These are phyloP conservation scores for Mormyrus iriodes DNA, from an alignment of 2,113 vertebrate species.

Conservation along the genomic window DNA sequence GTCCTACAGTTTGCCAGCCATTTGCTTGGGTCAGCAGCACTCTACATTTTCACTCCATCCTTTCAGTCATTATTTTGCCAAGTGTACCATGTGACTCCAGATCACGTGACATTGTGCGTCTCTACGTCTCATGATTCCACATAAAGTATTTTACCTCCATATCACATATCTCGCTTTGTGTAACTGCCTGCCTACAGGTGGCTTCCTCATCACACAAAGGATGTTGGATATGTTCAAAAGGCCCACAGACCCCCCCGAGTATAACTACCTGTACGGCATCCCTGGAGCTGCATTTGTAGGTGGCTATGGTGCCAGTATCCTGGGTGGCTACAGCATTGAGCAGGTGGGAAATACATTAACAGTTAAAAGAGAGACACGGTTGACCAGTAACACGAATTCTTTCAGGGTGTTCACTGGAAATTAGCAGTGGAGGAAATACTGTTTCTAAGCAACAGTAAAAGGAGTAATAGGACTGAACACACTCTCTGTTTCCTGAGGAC, in stretches of 20 bases:
- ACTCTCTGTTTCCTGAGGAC: neutral
- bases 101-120: neutral
- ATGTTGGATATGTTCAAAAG: conserved; percentile 70
- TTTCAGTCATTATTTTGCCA: neutral
- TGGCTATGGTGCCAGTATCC: conserved; percentile 53
- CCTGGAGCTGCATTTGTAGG: conserved; percentile 55
- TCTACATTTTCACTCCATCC: neutral
- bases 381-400: neutral
- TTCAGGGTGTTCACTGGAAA: neutral
- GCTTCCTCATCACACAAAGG: conserved; percentile 64
- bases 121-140: neutral
- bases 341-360: conserved; percentile 42
- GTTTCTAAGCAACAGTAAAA: neutral
- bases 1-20: neutral
- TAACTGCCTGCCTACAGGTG: conserved; percentile 41
- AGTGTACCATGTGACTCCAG: neutral
- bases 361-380: neutral
- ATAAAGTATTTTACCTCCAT: neutral
- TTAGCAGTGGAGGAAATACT: neutral
- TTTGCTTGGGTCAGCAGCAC: neutral
- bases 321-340: conserved; percentile 50
- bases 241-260: conserved; percentile 58
- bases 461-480: neutral
- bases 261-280: conserved; percentile 63
- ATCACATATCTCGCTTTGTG: neutral